phyloP scores from a whole-genome alignment of 2,888 invertebrate species.

The Cryptocephalus primarius region DNA sequence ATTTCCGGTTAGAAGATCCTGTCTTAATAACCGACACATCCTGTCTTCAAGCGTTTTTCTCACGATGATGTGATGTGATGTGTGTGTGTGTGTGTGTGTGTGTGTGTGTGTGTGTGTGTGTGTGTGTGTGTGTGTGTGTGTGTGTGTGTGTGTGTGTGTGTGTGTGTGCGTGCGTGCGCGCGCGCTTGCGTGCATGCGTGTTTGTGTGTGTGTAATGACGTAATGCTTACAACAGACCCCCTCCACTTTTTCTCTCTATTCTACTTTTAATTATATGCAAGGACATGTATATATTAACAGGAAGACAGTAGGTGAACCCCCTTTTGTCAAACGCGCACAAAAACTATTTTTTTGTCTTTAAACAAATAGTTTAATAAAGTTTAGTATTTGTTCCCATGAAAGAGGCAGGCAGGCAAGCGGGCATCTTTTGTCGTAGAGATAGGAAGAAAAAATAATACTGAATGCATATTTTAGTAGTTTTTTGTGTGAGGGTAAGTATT shows the following conservation, averaged over 20 bases:
- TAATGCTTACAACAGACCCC: too few relatives aligned
- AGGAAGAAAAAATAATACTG: constrained; percentile 4
- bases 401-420: neutral
- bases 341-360: constrained; percentile 25
- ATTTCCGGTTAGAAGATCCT: constrained; percentile 14
- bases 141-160: too few relatives aligned
- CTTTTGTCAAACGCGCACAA: constrained; percentile 25
- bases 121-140: too few relatives aligned
- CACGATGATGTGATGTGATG: constrained; percentile 18
- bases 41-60: constrained; percentile 18
- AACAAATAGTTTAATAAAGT: constrained; percentile 23
- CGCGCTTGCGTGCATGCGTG: too few relatives aligned
- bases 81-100: too few relatives aligned
- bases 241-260: too few relatives aligned
- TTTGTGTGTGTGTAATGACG: too few relatives aligned
- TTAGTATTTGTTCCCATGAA: constrained; percentile 19
- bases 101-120: too few relatives aligned
- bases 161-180: too few relatives aligned
- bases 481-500: constrained; percentile 10
- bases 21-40: constrained; percentile 13
- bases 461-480: constrained; percentile 6
- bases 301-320: constrained; percentile 30
- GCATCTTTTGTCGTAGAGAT: constrained; percentile 7
- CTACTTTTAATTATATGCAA: constrained; percentile 31
- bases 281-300: constrained; percentile 27